Base-by-base conservation (phyloP, 1,140 invertebrate species). In the Campoletis sonorensis region DNA sequence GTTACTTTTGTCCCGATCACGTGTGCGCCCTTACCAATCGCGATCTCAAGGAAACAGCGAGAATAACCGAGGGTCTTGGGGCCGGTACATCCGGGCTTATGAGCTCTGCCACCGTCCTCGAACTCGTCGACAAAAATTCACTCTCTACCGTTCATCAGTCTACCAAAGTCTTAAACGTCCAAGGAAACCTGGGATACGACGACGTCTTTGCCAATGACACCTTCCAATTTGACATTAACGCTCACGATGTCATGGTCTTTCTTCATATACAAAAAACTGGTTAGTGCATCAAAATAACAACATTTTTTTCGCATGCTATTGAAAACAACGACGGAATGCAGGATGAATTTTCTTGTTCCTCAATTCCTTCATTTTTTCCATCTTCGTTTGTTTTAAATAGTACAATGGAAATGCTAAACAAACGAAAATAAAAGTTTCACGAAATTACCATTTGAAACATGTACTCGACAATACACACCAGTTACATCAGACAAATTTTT, bases 201-300 rank as follows among this genome's bases (percentile, higher is more conserved):
- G 96, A 97, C 90, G 95, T 97, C 83, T 93, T 97, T 21, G 84
- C 89, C 72, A 96, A 96, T 86, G 96, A 97, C 89, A 96, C 97
- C 89, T 96, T 96, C 91, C 94, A 95, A 84, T 97, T 97, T 92
- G 96, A 97, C 89, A 96, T 98, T 88, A 95, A 97, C 88, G 96
- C 95, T 10, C 95, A 97, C 86, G 98, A 99, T 93, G 98, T 99
- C 23, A 97, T 99, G 93, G 98, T 99, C 23, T 99, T 99, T 91
- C 92, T 99, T 64, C 98, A 99, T 89, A 99, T 99, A 92, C 98
- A 99, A 92, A 99, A 99, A 91, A 98, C 97, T 84, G 96, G 96
- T 90, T 82, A 88, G 86, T 86, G 5, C 13, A 13, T 11, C 11
- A 45, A 45, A 11, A 45, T 45, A 45, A 13, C 40, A 61, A 2